Conservation (phyloP, 2,888 invertebrate genomes). For the Trichogramma evanescens region DNA sequence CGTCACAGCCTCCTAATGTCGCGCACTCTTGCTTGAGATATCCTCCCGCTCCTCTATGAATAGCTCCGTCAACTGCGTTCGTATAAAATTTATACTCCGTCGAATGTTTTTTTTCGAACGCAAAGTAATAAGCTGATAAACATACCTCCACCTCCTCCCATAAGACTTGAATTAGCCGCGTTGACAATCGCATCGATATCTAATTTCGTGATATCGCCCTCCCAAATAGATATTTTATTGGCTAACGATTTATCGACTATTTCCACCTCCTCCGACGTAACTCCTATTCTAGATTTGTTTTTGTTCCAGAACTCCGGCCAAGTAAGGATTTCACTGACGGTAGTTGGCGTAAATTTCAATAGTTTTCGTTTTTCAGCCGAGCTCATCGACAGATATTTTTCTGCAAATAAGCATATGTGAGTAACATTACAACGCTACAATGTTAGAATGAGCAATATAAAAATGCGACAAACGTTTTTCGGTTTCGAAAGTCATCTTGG, state of each 20-base stretch:
- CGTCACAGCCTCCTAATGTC: conserved; percentile 65
- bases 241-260: conserved; percentile 42
- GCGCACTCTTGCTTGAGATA: conserved; percentile 64
- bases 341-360: conserved; percentile 47
- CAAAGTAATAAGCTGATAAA: neutral
- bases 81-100: conserved; percentile 6
- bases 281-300: conserved; percentile 42
- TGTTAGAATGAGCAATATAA: neutral
- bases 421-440: neutral
- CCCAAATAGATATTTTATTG: conserved; percentile 61
- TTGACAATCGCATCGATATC: conserved; percentile 86
- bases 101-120: conserved; percentile 4
- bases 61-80: conserved; percentile 75
- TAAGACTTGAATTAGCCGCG: conserved; percentile 71
- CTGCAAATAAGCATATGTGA: conserved; percentile 23
- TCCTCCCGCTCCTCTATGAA: conserved; percentile 73
- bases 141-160: conserved; percentile 73
- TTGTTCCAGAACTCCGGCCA: conserved; percentile 53
- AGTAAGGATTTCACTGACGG: conserved; percentile 50
- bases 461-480: conserved; percentile 12
- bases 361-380: conserved; percentile 52
- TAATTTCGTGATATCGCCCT: conserved; percentile 76
- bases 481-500: conserved; percentile 11
- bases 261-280: conserved; percentile 26
- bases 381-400: conserved; percentile 51